Conservation (phyloP, 2,888 invertebrate species). For the Hypomecis atomaria region DNA sequence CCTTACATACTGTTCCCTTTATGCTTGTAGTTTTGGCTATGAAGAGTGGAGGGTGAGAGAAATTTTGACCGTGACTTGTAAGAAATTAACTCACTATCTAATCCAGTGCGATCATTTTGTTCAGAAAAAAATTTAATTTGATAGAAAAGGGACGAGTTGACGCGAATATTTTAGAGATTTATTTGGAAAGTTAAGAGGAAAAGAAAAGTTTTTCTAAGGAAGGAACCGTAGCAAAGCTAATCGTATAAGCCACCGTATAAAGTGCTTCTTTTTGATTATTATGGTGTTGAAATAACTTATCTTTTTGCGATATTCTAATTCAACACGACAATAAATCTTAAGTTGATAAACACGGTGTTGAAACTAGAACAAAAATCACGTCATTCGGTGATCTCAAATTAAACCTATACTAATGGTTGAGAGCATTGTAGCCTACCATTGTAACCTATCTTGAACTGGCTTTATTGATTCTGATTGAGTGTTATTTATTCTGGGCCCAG, state of each 20-base stretch:
- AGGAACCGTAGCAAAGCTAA: not conserved
- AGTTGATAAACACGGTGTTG: not conserved
- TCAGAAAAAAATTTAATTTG: not conserved
- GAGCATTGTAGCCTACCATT: not conserved
- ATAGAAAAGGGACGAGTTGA: not conserved
- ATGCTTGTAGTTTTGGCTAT: not conserved
- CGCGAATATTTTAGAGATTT: not conserved
- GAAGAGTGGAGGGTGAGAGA: not conserved
- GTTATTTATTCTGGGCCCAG: too few relatives aligned
- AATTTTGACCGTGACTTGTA: not conserved
- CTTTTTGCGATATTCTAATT: conserved; percentile 6
- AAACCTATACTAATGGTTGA: not conserved
- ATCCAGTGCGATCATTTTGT: conserved; percentile 6
- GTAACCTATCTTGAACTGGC: conserved; percentile 1
- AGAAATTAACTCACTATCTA: conserved; percentile 40
- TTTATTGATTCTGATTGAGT: not conserved
- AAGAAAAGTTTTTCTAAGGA: not conserved
- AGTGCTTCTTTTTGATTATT: not conserved
- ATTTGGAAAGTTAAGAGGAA: not conserved
- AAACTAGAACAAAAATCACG: not conserved
- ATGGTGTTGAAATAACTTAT: conserved; percentile 1
- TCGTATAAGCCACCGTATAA: not conserved
- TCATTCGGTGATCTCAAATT: not conserved
- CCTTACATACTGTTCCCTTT: not conserved
- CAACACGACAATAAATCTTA: conserved; percentile 2